phyloP scores from a whole-genome alignment of 2,113 vertebrate genomes.

The Miniopterus natalensis region DNA sequence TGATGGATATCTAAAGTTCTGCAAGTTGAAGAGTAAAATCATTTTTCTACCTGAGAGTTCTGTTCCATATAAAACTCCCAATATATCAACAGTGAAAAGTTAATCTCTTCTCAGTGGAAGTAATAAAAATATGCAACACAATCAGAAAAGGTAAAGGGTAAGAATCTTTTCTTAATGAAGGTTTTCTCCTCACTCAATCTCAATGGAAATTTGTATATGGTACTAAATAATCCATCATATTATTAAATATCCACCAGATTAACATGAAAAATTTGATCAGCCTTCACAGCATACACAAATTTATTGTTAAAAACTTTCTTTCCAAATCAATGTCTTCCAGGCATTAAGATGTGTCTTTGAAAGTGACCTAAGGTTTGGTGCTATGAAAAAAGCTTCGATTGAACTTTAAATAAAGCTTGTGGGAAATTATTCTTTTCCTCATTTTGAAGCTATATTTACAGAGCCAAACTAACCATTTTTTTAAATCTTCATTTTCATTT shows the following conservation, averaged over 20 bases:
- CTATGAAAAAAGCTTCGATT: background rate
- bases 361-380: constrained; percentile 7
- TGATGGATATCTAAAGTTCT: constrained; percentile 65
- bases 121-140: constrained; percentile 64
- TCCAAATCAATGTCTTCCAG: constrained; percentile 27
- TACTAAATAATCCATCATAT: background rate
- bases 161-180: background rate
- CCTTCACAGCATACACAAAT: background rate
- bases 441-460: background rate
- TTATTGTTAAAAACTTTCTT: background rate
- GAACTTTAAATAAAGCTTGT: background rate
- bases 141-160: constrained; percentile 10
- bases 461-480: background rate
- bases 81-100: constrained; percentile 70
- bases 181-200: constrained; percentile 8
- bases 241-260: constrained; percentile 37
- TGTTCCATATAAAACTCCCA: constrained; percentile 57
- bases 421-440: background rate
- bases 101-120: constrained; percentile 58
- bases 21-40: constrained; percentile 71
- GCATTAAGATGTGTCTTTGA: background rate
- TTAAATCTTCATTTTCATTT: background rate
- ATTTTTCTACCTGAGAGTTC: constrained; percentile 70
- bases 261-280: background rate
- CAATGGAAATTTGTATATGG: constrained; percentile 43